These are phyloP conservation scores for Physella acuta DNA, from an alignment of 1,140 invertebrate genomes.

Conservation along the genomic window DNA sequence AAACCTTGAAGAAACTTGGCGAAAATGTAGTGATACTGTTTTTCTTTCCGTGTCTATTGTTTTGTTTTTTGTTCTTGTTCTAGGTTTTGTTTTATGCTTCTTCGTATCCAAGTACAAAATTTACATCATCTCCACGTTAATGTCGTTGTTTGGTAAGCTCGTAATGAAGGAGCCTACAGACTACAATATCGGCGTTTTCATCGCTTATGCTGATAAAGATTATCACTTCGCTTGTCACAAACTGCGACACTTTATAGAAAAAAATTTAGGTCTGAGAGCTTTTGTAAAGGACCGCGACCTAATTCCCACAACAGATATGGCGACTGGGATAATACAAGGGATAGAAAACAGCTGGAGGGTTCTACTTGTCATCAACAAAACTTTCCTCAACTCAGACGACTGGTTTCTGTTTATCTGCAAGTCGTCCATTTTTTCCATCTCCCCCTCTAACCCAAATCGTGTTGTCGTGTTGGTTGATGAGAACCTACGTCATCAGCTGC, in stretches of 20 bases:
- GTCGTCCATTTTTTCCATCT: neutral
- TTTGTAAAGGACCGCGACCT: neutral
- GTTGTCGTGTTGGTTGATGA: constrained; percentile 10
- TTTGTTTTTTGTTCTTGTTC: neutral
- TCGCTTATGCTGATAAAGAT: constrained; percentile 9
- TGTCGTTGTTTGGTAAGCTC: too few relatives aligned
- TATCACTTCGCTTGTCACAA: constrained; percentile 3
- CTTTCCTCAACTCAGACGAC: too few relatives aligned
- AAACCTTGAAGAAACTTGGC: neutral
- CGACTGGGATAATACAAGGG: neutral
- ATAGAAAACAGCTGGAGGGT: constrained; percentile 10
- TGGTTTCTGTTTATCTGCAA: constrained; percentile 1
- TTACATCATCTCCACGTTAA: neutral
- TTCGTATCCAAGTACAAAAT: neutral
- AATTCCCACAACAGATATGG: neutral
- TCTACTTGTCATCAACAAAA: constrained; percentile 5
- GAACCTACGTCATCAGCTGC: neutral
- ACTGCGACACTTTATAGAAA: constrained; percentile 5
- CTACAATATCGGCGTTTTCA: constrained; percentile 6
- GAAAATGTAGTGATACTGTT: neutral
- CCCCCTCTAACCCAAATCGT: neutral
- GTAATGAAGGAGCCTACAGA: too few relatives aligned
- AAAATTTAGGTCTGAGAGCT: neutral
- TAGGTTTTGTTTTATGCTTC: neutral
- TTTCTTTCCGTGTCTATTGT: neutral